Evolutionary conservation across 64 coral and sea anemone genomes (phyloP).

Genomic region (Stichodactyla mertensii): DNA sequence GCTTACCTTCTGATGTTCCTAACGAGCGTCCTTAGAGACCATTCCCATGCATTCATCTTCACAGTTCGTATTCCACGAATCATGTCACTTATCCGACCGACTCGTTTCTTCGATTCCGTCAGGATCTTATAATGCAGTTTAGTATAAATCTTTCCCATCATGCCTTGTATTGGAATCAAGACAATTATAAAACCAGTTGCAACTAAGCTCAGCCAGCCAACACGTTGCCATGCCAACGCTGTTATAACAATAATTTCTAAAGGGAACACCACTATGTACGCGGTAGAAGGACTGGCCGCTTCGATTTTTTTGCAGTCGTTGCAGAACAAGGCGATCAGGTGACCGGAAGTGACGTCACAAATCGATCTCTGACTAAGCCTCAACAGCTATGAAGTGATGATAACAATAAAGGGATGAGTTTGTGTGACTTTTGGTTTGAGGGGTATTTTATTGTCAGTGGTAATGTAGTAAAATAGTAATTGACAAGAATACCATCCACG

Average conservation of each 20-base stretch:
- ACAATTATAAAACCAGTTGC: conserved; percentile 9
- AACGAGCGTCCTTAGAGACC: not conserved
- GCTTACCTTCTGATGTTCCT: conserved; percentile 20
- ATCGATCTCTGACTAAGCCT: not conserved
- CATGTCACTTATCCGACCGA: not conserved
- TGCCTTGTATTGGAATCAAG: not conserved
- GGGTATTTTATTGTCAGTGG: not conserved
- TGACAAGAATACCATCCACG: no score
- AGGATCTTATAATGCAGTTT: not conserved
- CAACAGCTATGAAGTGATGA: conserved; percentile 1
- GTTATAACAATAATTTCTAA: not conserved
- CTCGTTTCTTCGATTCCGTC: not conserved
- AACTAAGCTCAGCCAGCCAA: conserved; percentile 17
- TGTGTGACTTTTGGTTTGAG: no score
- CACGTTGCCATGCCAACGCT: conserved; percentile 9
- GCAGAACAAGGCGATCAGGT: not conserved
- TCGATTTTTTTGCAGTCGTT: conserved; percentile 3
- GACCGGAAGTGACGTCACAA: conserved; percentile 13
- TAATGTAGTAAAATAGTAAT: no score
- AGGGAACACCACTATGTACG: not conserved
- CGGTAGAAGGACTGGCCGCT: not conserved
- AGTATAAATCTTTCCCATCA: not conserved
- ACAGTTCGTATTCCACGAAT: conserved; percentile 11
- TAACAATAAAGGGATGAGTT: no score
- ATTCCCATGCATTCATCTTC: conserved; percentile 16